Base-by-base conservation (phyloP, 2,113 vertebrate species). In the Microcebus tavaratra region DNA sequence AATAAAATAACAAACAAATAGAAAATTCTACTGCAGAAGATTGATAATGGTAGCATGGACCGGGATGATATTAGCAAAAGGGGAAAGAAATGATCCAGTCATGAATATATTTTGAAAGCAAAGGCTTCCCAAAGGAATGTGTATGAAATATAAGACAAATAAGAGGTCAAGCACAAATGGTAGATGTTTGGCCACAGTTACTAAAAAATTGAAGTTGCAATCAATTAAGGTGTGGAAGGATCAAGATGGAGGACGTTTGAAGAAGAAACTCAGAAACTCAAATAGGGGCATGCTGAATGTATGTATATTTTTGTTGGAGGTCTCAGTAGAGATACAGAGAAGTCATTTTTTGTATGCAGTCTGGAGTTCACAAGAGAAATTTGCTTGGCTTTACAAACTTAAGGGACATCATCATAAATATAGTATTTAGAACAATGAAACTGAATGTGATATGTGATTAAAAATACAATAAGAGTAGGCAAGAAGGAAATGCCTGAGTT, bases 51-150 rank as follows among this genome's bases (percentile, higher is more conserved):
- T 5, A 36, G 68, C 13, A 4, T 15, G 21, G 10, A 25, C 14
- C 31, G 36, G 23, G 11, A 5, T 57, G 42, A 6, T 17, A 65
- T 0, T 57, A 9, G 9, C 0, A 1, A 75, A 21, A 78, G 7
- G 8, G 8, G 14, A 50, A 48, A 72, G 6, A 90, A 15, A 29
- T 34, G 27, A 13, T 29, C 3, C 39, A 48, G 23, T 27, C 25
- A 42, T 1, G 11, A 70, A 79, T 45, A 31, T 36, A 34, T 31
- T 90, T 27, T 63, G 25, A 50, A 78, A 86, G 17, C 45, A 18
- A 18, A 90, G 3, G 2, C 18, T 86, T 84, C 29, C 23, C 17
- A 61, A 78, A 21, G 12, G 5, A 45, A 25, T 53, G 5, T 18
- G 8, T 63, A 39, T 67, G 0, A 14, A 5, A 5, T 29, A 39